Base-by-base conservation (phyloP, 2,797 vertebrate genomes). In the Ibycter americanus region DNA sequence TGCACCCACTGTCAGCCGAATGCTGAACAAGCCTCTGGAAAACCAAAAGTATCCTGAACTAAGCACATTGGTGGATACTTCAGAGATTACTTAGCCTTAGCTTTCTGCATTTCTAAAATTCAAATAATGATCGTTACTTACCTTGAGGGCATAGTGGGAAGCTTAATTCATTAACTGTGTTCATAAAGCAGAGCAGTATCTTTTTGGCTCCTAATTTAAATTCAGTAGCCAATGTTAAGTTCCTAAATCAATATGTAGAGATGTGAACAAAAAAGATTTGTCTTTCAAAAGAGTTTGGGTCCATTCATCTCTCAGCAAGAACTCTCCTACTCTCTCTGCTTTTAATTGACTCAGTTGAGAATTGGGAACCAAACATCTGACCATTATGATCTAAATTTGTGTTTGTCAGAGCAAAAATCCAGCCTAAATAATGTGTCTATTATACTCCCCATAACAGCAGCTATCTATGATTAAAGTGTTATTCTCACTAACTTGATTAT, bases 271-370 rank as follows among this genome's bases (percentile, higher is more conserved):
- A 84, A 88, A 80, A 62, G 34, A 91, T 89, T 93, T 90, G 58
- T 91, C 80, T 91, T 94, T 95, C 91, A 83, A 74, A 95, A 91
- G 71, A 78, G 26, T 91, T 93, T 31, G 62, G n/a, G 38, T 74
- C 54, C 70, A 94, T 95, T 92, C 94, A 66, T 93, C 68, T 94
- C 85, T 74, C 89, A 91, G 58, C 73, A 92, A 95, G 87, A 94
- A 62, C 61, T 90, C 87, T 95, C 19, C 38, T 49, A 71, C 90
- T 68, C 76, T 76, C 61, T 91, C 73, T 86, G 55, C 77, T 97
- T 97, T 95, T 94, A 95, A 96, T 96, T 96, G 91, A 82, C 66
- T 97, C 90, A 90, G 59, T 2, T 92, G 95, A 95, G 96, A 95
- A 96, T 94, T 96, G 86, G 47, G 66, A 96, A 59, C 67, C 32